Base-by-base conservation (phyloP, 2,797 vertebrate genomes). In the Eremophila alpestris region DNA sequence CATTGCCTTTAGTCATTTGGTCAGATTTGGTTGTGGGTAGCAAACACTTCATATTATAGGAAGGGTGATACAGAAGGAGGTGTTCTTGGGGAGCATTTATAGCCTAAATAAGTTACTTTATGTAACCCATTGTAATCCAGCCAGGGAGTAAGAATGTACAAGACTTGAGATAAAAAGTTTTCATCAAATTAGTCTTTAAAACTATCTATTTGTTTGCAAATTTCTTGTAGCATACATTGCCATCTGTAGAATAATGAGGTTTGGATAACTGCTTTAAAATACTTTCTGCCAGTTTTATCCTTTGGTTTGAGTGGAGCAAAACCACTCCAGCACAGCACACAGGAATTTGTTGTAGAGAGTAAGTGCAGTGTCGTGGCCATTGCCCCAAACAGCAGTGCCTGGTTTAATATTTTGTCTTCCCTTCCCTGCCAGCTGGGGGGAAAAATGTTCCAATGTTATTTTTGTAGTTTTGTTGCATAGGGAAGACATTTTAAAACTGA, bases 351-450 rank as follows among this genome's bases (percentile, higher is more conserved):
- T 62, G 49, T 16, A 41, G 56, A 20, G 27, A 77, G 11, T 34
- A 22, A 62, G 8, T 22, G 21, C 56, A 55, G 17, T 69, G 22
- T 19, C 41, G 26, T 40, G 49, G 6, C 9, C 9, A 22, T 56
- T 41, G 10, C 10, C 20, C 11, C 17, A 29, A 70, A 3, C 9
- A 51, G 11, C 26, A 54, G 21, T 27, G 23, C n/a, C 34, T 73
- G 32, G 17, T 51, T 86, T 58, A 41, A 17, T 74, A 49, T 21
- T 63, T 89, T 76, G 4, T 58, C 15, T 68, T 60, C 7, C 22
- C 7, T 58, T 21, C 11, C 7, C 12, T 9, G 2, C 7, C 8
- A 80, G 0, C 2, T 29, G 29, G 10, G 8, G 7, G 1, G 5
- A 34, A 27, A 14, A 22, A 48, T 3, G 1, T 46, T 48, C 17